These are phyloP conservation scores for Megalopta genalis DNA, from an alignment of 1,140 invertebrate genomes.

Conservation along the genomic window DNA sequence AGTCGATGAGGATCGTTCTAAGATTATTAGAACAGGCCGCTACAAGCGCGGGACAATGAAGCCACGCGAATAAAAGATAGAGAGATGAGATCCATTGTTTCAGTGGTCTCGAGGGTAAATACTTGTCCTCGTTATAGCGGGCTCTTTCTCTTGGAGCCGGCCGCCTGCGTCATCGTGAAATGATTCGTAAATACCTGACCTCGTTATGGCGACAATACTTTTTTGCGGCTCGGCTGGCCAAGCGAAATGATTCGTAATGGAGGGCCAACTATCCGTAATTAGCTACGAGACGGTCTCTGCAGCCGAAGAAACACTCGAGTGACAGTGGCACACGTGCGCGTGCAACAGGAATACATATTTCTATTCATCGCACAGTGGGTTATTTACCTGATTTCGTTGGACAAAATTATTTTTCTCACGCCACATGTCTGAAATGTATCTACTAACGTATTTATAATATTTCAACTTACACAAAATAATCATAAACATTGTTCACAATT, in stretches of 20 bases:
- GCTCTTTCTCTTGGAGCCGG: conserved; percentile 30
- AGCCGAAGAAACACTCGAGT: background rate
- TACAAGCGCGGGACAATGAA: conserved; percentile 35
- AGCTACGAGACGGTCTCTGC: background rate
- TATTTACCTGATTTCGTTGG: no score
- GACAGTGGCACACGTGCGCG: no score
- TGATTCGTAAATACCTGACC: conserved; percentile 60
- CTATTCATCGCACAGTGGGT: no score
- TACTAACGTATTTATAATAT: no score
- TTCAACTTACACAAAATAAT: no score
- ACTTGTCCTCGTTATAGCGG: conserved; percentile 59
- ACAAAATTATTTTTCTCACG: no score
- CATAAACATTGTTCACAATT: no score
- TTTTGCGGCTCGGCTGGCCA: conserved; percentile 9
- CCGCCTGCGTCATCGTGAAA: conserved; percentile 44
- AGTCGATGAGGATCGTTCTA: conserved; percentile 51
- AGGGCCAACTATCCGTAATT: conserved; percentile 38
- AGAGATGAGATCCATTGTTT: conserved; percentile 62
- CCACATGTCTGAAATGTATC: no score
- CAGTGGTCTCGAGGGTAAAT: conserved; percentile 63
- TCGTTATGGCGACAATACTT: conserved; percentile 52
- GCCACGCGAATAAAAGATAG: conserved; percentile 63
- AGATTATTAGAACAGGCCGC: conserved; percentile 49
- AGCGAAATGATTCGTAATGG: conserved; percentile 35
- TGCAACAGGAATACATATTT: no score